Conservation (phyloP, 2,888 invertebrate species). For the Heliconius sara region DNA sequence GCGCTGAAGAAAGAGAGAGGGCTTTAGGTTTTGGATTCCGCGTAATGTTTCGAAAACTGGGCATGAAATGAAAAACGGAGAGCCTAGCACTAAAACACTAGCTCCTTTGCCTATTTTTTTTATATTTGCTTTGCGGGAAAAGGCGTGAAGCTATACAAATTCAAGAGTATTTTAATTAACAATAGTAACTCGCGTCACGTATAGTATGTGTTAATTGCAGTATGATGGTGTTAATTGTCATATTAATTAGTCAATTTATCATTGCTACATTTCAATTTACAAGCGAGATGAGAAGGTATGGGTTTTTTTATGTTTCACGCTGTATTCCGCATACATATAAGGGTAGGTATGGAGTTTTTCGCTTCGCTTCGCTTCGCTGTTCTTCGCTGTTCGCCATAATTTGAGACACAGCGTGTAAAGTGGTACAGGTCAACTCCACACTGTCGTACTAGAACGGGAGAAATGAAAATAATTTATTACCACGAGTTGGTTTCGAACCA, state of each 20-base stretch:
- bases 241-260: conserved; percentile 3
- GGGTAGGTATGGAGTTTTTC: not conserved
- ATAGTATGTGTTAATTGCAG: not conserved
- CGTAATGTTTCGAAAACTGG: no score
- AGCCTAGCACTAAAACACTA: no score
- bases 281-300: not conserved
- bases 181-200: not conserved
- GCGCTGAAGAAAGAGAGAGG: no score
- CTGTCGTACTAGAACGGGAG: not conserved
- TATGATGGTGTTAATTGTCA: not conserved
- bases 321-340: not conserved
- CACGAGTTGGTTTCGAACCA: not conserved
- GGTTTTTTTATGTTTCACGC: not conserved
- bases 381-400: not conserved
- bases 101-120: no score
- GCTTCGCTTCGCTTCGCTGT: not conserved
- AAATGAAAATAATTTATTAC: not conserved
- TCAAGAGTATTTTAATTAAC: not conserved
- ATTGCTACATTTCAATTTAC: not conserved
- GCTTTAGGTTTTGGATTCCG: no score
- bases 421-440: no score
- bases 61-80: no score
- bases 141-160: no score
- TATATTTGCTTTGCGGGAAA: no score
- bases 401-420: not conserved